A percentile compares a stretch with the other conserved stretches of the same genome.
Conservation (phyloP, 2,113 vertebrate genomes). For the Myotis davidii region DNA sequence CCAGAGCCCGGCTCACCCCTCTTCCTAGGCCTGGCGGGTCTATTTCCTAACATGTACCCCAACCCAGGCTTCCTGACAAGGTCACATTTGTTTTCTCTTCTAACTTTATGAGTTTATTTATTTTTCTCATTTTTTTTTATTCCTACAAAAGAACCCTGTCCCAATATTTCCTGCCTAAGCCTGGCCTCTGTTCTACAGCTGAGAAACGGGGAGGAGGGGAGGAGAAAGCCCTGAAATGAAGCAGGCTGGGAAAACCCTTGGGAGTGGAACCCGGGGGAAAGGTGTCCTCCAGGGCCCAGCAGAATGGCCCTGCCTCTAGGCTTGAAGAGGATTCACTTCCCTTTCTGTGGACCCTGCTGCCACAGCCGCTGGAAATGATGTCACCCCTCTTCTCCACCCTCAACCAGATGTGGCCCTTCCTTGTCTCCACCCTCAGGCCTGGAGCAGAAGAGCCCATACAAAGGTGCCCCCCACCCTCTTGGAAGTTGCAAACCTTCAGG, state of each 20-base stretch:
- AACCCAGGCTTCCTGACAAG: neutral
- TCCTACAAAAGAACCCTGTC: constrained; percentile 36
- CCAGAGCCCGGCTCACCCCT: neutral
- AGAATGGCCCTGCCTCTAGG: neutral
- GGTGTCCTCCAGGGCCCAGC: neutral
- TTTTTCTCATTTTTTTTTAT: constrained; percentile 49
- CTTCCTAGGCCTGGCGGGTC: neutral
- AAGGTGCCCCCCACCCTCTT: neutral
- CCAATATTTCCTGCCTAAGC: neutral
- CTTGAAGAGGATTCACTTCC: neutral
- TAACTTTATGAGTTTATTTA: constrained; percentile 69
- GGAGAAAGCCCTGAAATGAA: neutral
- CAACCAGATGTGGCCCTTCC: neutral
- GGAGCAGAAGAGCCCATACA: neutral
- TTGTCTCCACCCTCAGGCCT: neutral
- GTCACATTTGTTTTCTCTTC: neutral
- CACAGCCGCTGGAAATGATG: constrained; percentile 9
- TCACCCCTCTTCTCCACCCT: neutral
- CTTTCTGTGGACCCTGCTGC: neutral
- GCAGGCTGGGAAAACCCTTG: neutral
- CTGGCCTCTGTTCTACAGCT: constrained; percentile 36
- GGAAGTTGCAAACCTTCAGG: neutral
- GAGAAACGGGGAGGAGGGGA: neutral
- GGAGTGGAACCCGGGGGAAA: neutral
- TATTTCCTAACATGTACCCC: neutral